phyloP scores from a whole-genome alignment of 2,888 invertebrate species.

The Nematopogon swammerdamellus region DNA sequence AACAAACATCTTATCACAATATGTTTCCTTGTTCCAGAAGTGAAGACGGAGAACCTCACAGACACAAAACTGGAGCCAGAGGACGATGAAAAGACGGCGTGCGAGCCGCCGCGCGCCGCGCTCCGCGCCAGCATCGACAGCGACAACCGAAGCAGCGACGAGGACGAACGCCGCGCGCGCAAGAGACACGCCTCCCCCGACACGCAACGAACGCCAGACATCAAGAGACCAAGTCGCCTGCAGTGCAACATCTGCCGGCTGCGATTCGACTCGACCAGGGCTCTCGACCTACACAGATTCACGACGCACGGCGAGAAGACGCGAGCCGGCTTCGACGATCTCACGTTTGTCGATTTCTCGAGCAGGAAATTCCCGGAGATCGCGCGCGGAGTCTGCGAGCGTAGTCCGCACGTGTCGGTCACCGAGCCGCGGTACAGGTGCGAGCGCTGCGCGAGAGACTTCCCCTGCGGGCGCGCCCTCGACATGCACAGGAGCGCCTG shows the following conservation, averaged over 20 bases:
- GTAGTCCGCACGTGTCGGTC: conserved; percentile 59
- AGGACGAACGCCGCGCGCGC: conserved; percentile 31
- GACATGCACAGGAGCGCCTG: conserved; percentile 62
- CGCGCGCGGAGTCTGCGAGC: conserved; percentile 70
- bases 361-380: conserved; percentile 77
- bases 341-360: conserved; percentile 77
- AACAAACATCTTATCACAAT: too few species aligned
- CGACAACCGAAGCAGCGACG: conserved; percentile 55
- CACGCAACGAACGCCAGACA: not conserved
- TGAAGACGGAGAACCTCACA: not conserved
- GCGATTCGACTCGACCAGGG: conserved; percentile 69
- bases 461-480: conserved; percentile 65
- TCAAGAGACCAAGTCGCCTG: conserved; percentile 38
- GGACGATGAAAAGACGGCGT: not conserved
- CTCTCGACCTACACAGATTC: conserved; percentile 67
- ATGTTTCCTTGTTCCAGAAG: not conserved
- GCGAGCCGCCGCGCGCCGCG: not conserved
- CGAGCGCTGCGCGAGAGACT: conserved; percentile 66
- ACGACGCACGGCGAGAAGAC: conserved; percentile 59
- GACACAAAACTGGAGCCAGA: not conserved
- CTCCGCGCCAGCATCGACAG: conserved; percentile 39
- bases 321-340: conserved; percentile 66
- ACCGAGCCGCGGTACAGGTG: conserved; percentile 65
- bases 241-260: conserved; percentile 73
- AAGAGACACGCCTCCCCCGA: conserved; percentile 42